A percentile compares a stretch with the other conserved stretches of the same genome.
These are phyloP conservation scores for Theonella swinhoei DNA, from an alignment of 37 sponge, comb jelly and placozoan genomes.

Conservation along the genomic window DNA sequence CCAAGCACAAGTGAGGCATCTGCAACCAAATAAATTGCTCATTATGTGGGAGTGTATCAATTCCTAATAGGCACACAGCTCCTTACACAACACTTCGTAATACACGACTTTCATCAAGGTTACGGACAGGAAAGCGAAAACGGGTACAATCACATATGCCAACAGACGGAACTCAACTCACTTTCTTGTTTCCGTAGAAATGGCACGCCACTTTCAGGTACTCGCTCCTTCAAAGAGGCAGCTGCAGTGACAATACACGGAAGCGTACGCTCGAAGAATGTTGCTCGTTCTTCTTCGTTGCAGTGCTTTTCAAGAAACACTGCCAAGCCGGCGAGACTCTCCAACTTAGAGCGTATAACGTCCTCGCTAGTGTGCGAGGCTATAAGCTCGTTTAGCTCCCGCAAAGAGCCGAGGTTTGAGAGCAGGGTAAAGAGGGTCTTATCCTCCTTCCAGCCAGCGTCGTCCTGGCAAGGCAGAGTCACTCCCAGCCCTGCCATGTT, in stretches of 20 bases:
- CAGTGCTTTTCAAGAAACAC: constrained; percentile 47
- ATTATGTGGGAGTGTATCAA: background rate
- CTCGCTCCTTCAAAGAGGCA: constrained; percentile 45
- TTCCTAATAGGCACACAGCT: too few relatives aligned
- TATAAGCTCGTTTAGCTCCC: constrained; percentile 28
- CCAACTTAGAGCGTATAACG: background rate
- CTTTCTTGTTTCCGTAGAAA: constrained; percentile 61
- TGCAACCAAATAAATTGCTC: background rate
- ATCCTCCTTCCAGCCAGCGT: constrained; percentile 49
- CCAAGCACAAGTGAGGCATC: constrained; percentile 51
- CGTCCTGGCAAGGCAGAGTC: constrained; percentile 48
- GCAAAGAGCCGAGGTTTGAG: constrained; percentile 6
- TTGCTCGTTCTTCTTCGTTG: constrained; percentile 38
- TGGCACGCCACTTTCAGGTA: constrained; percentile 66
- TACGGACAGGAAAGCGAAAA: background rate
- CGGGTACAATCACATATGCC: background rate
- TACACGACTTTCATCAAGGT: too few relatives aligned
- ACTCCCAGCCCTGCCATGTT: constrained; percentile 8
- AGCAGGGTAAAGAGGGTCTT: constrained; percentile 39
- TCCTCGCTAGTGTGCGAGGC: constrained; percentile 24
- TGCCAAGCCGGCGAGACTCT: constrained; percentile 30
- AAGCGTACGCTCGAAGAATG: constrained; percentile 53
- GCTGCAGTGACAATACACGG: constrained; percentile 68
- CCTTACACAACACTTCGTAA: too few relatives aligned
- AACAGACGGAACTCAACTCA: background rate